Percentiles rank a stretch among this genome's conserved stretches.
These are phyloP conservation scores for Centropus bengalensis DNA, from an alignment of 2,113 vertebrate genomes.

Conservation along the genomic window DNA sequence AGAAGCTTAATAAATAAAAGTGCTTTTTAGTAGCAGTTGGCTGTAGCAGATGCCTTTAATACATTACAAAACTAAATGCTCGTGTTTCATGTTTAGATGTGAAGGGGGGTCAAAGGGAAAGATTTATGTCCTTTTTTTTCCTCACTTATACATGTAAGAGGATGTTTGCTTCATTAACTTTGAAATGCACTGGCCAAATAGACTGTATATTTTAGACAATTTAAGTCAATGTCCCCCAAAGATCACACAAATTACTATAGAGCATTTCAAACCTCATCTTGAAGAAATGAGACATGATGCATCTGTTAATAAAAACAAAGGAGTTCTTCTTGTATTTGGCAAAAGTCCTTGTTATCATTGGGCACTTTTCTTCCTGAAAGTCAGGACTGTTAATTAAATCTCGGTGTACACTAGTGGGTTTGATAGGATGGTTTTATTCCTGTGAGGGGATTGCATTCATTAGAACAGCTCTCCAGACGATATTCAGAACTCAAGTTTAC, in stretches of 20 bases:
- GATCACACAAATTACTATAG: conserved; percentile 20
- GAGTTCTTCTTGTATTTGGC: neutral
- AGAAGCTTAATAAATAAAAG: neutral
- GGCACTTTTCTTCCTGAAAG: conserved; percentile 3
- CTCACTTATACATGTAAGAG: conserved; percentile 39
- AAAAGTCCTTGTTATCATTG: conserved; percentile 11
- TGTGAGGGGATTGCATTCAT: neutral
- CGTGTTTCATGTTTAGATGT: conserved; percentile 60
- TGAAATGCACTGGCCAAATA: conserved; percentile 41
- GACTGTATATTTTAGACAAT: conserved; percentile 48
- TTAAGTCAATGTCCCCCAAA: conserved; percentile 34
- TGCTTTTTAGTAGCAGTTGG: neutral
- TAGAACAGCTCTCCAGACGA: neutral
- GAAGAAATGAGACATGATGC: conserved; percentile 4
- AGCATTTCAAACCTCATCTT: conserved; percentile 7
- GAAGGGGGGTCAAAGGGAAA: conserved; percentile 38
- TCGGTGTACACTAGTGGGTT: neutral
- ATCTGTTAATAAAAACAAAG: conserved; percentile 34
- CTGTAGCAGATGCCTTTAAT: conserved; percentile 34
- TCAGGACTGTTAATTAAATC: conserved; percentile 25
- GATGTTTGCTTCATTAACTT: conserved; percentile 64
- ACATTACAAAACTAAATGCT: conserved; percentile 47
- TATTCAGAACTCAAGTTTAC: neutral
- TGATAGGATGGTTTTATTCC: neutral
- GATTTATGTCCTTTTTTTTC: conserved; percentile 39